Conservation (phyloP, 2,113 vertebrate species). For the Macroglossus sobrinus region DNA sequence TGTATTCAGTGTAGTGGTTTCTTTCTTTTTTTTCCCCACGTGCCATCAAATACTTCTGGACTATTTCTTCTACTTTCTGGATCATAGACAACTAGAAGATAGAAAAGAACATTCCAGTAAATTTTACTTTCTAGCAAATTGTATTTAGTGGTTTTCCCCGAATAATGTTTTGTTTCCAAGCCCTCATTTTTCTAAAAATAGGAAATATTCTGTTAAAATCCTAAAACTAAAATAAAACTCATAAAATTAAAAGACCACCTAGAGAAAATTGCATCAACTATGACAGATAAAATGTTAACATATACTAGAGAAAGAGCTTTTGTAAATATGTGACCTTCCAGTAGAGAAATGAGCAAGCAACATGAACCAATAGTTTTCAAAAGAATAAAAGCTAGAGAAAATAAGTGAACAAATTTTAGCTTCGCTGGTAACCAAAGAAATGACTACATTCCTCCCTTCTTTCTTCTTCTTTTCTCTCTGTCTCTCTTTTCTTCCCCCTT, state of each 20-base stretch:
- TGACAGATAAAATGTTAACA: not conserved
- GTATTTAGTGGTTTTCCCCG: not conserved
- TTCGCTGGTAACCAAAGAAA: not conserved
- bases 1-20: not conserved
- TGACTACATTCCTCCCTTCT: not conserved
- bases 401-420: not conserved
- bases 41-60: not conserved
- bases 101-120: not conserved
- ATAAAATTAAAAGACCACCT: not conserved
- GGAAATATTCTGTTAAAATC: not conserved
- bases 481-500: not conserved
- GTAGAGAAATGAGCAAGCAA: not conserved
- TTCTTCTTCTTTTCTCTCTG: not conserved
- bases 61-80: not conserved
- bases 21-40: not conserved
- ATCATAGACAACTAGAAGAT: not conserved
- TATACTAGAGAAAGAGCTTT: not conserved
- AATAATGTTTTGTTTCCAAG: not conserved
- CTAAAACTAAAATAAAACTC: not conserved
- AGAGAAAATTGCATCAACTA: not conserved
- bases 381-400: not conserved
- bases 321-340: not conserved
- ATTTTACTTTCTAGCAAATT: constrained; percentile 14
- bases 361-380: not conserved
- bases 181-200: not conserved